Evolutionary conservation across 2,113 vertebrate genomes (phyloP), one percentile per base, ranked within the genome.

Genomic region (Hystrix cristata): DNA sequence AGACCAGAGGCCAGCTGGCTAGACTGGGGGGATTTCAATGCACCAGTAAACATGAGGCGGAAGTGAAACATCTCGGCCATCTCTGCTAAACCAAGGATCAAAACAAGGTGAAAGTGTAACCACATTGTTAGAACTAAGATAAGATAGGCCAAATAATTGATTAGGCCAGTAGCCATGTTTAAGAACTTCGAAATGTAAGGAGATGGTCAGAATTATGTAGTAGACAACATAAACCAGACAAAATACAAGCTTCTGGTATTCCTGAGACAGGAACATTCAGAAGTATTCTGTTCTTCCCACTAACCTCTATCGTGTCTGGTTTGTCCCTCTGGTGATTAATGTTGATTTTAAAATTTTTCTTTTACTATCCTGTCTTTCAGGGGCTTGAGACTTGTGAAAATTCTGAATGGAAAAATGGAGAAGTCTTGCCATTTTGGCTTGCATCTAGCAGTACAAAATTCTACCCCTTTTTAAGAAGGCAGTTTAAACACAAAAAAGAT

Each of bases 231-330:
- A 48, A 31, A 31, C 48, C 31, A 31, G 10, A 46, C 23, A 65
- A 59, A 81, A 67, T 0, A 1, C 15, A 18, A n/a, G 23, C 6
- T 16, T 59, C 55, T 12, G 21, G 59, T 53, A 57, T 27, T n/a
- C 34, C 55, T 5, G 2, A 11, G 31, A 48, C 15, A 14, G 65
- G 51, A 21, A 16, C 29, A 0, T 15, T 14, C 1, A 88, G 53
- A 79, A 53, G 2, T 1, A 5, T 6, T 6, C 9, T 10, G 16
- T 8, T 51, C 83, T 71, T 46, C 62, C 4, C 1, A 0, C 27
- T 18, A 13, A 2, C 29, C 67, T 78, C 57, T 29, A 0, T 6
- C 21, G 48, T 46, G 27, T 27, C 81, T 88, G 65, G 8, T 78
- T 46, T 76, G 57, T 53, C 23, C n/a, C n/a, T 86, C 60, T 1